Percentiles rank a stretch among this genome's conserved stretches.
phyloP scores from a whole-genome alignment of 2,888 invertebrate genomes.

The Hydraecia micacea region DNA sequence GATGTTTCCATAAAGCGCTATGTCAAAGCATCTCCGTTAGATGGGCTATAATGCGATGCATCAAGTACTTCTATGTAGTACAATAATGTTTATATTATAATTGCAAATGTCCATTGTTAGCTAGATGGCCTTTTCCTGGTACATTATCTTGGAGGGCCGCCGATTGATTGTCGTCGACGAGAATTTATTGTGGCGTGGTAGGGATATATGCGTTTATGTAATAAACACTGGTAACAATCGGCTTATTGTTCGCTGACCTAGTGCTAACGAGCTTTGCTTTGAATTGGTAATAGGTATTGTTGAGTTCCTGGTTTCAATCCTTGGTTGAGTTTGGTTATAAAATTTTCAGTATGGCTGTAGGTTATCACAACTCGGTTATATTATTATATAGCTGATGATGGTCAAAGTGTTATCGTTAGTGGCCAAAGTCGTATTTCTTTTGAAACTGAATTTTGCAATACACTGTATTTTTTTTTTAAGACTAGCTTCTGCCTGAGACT shows the following conservation, averaged over 20 bases:
- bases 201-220: slow-evolving; percentile 24
- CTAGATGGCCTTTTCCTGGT: slow-evolving; percentile 59
- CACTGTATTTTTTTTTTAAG: not conserved
- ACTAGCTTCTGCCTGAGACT: too few species aligned
- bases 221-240: slow-evolving; percentile 22
- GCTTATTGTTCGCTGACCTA: slow-evolving; percentile 17
- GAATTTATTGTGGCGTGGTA: slow-evolving; percentile 51
- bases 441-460: not conserved
- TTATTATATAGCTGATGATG: too few species aligned
- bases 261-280: slow-evolving; percentile 23
- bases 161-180: slow-evolving; percentile 54
- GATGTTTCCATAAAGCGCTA: slow-evolving; percentile 75
- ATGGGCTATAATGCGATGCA: slow-evolving; percentile 70
- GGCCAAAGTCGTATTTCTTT: not conserved
- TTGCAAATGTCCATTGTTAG: slow-evolving; percentile 74
- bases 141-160: slow-evolving; percentile 44
- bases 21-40: slow-evolving; percentile 76
- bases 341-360: not conserved
- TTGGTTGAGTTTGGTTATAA: not conserved
- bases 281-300: not conserved
- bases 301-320: slow-evolving; percentile 1
- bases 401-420: not conserved
- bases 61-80: slow-evolving; percentile 67
- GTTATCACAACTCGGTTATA: not conserved
- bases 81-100: slow-evolving; percentile 75